phyloP scores from a whole-genome alignment of 2,113 vertebrate genomes.

The Antechinus stuartii region DNA sequence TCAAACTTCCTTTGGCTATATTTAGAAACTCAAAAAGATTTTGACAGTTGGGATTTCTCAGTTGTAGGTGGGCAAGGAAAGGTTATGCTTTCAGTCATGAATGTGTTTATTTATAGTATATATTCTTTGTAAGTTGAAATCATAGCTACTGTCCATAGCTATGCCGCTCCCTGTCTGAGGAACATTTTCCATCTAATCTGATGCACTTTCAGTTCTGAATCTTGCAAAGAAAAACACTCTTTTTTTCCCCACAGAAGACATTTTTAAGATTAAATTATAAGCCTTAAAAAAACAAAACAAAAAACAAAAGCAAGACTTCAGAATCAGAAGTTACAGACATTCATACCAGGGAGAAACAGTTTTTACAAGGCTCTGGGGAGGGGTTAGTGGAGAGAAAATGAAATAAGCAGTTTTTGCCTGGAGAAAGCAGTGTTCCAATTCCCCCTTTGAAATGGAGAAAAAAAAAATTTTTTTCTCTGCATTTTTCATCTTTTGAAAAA shows the following conservation, averaged over 20 bases:
- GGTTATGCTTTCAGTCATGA: background rate
- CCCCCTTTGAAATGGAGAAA: background rate
- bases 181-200: background rate
- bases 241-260: constrained; percentile 38
- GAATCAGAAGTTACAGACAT: constrained; percentile 17
- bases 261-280: constrained; percentile 53
- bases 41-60: constrained; percentile 51
- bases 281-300: background rate
- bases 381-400: background rate
- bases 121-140: background rate
- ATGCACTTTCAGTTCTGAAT: background rate
- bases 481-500: background rate
- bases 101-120: background rate
- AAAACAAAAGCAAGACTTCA: constrained; percentile 40
- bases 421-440: background rate
- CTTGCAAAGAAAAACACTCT: constrained; percentile 2
- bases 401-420: background rate
- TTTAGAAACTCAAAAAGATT: constrained; percentile 62
- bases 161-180: rapidly evolving
- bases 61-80: background rate
- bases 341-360: background rate
- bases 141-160: background rate
- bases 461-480: background rate
- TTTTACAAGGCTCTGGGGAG: background rate
- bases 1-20: constrained; percentile 70